phyloP scores from a whole-genome alignment of 2,113 vertebrate species.

The Xiphorhynchus elegans region DNA sequence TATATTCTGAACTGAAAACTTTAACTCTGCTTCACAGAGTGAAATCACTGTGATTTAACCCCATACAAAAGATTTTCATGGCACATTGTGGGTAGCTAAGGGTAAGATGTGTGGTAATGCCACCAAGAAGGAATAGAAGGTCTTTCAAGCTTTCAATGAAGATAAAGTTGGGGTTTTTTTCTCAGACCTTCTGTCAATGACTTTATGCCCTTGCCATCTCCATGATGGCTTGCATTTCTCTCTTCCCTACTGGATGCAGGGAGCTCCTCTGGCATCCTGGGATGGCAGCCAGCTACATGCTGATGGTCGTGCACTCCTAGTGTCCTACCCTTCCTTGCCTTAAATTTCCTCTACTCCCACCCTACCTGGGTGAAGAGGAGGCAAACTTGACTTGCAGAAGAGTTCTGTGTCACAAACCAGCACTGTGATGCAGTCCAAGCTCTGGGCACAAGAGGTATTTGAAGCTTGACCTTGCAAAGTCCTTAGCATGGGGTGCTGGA shows the following conservation, averaged over 20 bases:
- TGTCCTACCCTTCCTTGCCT: neutral
- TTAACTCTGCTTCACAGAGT: neutral
- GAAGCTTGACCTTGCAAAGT: neutral
- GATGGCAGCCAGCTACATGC: accelerated
- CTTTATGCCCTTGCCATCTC: neutral
- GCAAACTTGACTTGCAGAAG: neutral
- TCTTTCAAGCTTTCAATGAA: neutral
- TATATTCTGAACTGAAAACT: neutral
- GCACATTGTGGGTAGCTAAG: neutral
- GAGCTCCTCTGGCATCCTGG: accelerated
- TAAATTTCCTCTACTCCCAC: neutral
- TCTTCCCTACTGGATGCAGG: neutral
- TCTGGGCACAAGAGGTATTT: neutral
- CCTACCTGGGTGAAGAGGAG: neutral
- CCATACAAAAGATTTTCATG: neutral
- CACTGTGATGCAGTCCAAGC: neutral
- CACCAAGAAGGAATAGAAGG: neutral
- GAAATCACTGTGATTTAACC: neutral
- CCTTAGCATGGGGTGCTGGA: accelerated
- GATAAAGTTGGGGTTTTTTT: neutral
- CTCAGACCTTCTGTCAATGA: neutral
- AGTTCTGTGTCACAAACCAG: neutral
- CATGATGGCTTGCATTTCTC: neutral
- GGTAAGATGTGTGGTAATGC: neutral
- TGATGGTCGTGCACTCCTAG: neutral